Conservation (phyloP, 2,797 vertebrate species). For the Apogon hyalosoma region DNA sequence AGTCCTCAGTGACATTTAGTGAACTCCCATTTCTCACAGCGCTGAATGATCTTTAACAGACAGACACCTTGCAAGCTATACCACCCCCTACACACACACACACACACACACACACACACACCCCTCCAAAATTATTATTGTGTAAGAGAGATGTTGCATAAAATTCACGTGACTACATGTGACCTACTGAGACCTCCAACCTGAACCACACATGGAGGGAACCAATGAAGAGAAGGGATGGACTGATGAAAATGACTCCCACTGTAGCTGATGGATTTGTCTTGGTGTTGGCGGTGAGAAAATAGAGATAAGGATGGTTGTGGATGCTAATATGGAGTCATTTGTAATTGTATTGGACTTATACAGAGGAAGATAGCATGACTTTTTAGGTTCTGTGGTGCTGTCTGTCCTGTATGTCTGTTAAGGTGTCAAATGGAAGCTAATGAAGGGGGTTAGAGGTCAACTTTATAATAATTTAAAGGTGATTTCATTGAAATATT, state of each 20-base stretch:
- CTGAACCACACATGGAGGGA: slow-evolving; percentile 16
- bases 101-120: not conserved
- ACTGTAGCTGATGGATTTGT: not conserved
- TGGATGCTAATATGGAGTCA: not conserved
- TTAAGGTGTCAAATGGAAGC: no score
- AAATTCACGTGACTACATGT: slow-evolving; percentile 33
- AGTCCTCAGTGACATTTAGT: slow-evolving; percentile 19
- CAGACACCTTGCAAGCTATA: not conserved
- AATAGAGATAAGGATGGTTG: not conserved
- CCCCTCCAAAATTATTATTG: slow-evolving; percentile 42
- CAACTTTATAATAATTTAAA: no score
- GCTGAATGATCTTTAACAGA: slow-evolving; percentile 37
- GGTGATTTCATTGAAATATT: no score
- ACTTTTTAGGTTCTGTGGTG: no score
- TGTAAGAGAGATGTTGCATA: slow-evolving; percentile 65
- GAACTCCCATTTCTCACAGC: slow-evolving; percentile 42
- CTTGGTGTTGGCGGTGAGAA: not conserved
- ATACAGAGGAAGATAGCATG: not conserved
- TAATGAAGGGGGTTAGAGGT: no score
- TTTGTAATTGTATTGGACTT: not conserved
- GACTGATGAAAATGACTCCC: not conserved
- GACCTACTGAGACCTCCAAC: slow-evolving; percentile 24
- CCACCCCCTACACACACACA: not conserved
- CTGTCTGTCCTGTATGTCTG: no score
- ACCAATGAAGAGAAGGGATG: slow-evolving; percentile 24